A percentile compares a stretch with the other conserved stretches of the same genome.
phyloP scores from a whole-genome alignment of 1,140 invertebrate species.

The Drosophila kepulauana region DNA sequence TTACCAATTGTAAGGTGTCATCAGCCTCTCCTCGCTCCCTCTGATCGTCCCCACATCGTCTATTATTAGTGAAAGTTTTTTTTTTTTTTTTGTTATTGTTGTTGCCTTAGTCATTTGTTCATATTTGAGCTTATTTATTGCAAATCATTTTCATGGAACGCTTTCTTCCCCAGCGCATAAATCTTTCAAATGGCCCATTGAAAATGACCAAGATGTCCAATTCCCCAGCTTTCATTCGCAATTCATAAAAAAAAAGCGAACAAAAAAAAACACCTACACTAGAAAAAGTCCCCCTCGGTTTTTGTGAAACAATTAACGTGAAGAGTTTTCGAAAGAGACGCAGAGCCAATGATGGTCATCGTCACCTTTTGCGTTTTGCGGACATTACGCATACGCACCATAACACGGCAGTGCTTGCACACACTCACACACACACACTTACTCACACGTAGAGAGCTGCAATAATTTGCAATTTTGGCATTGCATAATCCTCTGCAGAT shows the following conservation, averaged over 20 bases:
- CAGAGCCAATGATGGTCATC: constrained; percentile 37
- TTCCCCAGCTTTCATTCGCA: constrained; percentile 44
- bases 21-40: not conserved
- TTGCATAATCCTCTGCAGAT: constrained; percentile 75
- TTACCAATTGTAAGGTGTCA: constrained; percentile 56
- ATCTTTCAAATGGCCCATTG: constrained; percentile 44
- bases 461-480: constrained; percentile 70
- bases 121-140: constrained; percentile 57
- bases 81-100: constrained; percentile 16
- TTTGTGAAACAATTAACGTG: constrained; percentile 27
- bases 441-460: constrained; percentile 39
- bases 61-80: constrained; percentile 77
- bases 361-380: constrained; percentile 45
- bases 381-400: constrained; percentile 77
- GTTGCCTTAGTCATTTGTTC: constrained; percentile 32
- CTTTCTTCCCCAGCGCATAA: constrained; percentile 47
- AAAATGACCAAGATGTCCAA: constrained; percentile 32
- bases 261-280: not conserved
- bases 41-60: constrained; percentile 3
- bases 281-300: not conserved
- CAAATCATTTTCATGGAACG: constrained; percentile 56
- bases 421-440: constrained; percentile 21
- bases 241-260: constrained; percentile 6
- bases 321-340: constrained; percentile 22
- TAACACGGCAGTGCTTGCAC: constrained; percentile 35